Base-by-base conservation (phyloP, 1,140 invertebrate genomes). In the Pseudoatta argentina region DNA sequence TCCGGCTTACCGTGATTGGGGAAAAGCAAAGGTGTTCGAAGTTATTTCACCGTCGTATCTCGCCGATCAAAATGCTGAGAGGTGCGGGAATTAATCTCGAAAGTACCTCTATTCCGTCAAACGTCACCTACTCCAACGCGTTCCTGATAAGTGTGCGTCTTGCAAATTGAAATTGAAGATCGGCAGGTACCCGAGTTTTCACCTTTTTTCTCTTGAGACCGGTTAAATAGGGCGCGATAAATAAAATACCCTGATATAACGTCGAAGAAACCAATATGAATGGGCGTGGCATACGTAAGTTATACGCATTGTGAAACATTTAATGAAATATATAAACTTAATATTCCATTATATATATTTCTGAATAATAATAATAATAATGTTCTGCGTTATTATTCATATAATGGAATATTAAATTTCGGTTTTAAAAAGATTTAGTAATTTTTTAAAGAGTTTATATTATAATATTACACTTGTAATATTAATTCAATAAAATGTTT, bases 111-210 rank as follows among this genome's bases (percentile, higher is more conserved):
- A 85, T 89, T 90, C 88, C 81, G 86, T 89, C 90, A 86, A 89
- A 91, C 88, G 86, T 90, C 88, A 89, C 44, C 66, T 69, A 59
- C 66, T 61, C 76, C 78, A 78, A 90, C 88, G 66, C 88, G 85
- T 82, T 69, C 69, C 79, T 79, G 88, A 89, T 89, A 89, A 89
- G 85, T 87, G 88, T 87, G 81, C 85, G 77, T 71, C 86, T 86
- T 83, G 85, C 66, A 89, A 89, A 89, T 89, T 89, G 88, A 89
- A 89, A 89, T 89, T 85, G 88, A 89, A 89, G 88, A 87, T 89
- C 88, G 55, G 21, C 21, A 48, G 53, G 30, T 67, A 61, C 44
- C 21, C 66, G 53, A 48, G 59, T 57, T 69, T 16, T 69, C 39
- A 18, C 39, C 64, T 82, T 86, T 76, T 69, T 59, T 53, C 14